Base-by-base conservation (phyloP, 2,888 invertebrate genomes). In the Gerosis bhagava region DNA sequence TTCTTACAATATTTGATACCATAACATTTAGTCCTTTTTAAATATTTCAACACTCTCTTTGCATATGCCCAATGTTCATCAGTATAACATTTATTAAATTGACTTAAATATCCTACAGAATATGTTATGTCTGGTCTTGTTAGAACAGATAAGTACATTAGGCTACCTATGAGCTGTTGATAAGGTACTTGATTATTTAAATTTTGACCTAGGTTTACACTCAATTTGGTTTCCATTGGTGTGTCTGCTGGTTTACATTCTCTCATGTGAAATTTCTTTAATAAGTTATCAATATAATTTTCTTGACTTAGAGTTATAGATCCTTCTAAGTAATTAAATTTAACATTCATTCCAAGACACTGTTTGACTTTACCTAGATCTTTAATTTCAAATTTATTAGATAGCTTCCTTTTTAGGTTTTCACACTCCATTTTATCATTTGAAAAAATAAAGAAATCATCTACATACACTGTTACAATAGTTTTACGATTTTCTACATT, bases 121-220 rank as follows among this genome's bases (percentile, higher is more conserved):
- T 42, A 60, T 8, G 36, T 32, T 19, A 57, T 57, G 16, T 60
- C 54, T 16, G 55, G 56, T n/a, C 54, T 28, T n/a, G 46, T 50
- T 10, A 48, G 17, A 3, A 50, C 37, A n/a, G 41, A 10, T 11
- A 53, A 40, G 13, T 53, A 53, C 42, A 53, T 34, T 3, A 53
- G n/a, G 13, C 39, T 29, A 16, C 50, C 53, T 16, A 53, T 45
- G 3, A 53, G 8, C n/a, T 48, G 39, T 26, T 53, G 53, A 49
- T 50, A 52, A 7, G 49, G 47, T 19, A 40, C n/a, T 6, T 50
- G 4, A 17, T 16, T 34, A 16, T 7, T 10, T n/a, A n/a, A n/a
- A n/a, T n/a, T n/a, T n/a, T n/a, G n/a, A n/a, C n/a, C n/a, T n/a
- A n/a, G n/a, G n/a, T 17, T 10, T 12, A 47, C 2, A 11, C 24